Base-by-base conservation (phyloP, 2,888 invertebrate genomes). In the Synanthedon andrenaeformis region DNA sequence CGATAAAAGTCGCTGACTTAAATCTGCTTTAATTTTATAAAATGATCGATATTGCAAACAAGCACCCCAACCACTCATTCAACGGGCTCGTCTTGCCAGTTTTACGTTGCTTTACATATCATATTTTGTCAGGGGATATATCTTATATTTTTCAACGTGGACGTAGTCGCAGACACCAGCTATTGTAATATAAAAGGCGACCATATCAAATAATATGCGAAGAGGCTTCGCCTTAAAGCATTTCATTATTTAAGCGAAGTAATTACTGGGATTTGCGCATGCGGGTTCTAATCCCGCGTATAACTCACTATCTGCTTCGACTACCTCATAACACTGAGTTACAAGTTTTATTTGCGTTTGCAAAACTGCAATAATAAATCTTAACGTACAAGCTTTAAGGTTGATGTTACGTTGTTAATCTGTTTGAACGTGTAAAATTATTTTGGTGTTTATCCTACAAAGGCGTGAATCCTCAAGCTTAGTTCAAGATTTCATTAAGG, bases 401-500 rank as follows among this genome's bases (percentile, higher is more conserved):
- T 45, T 45, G 13, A 45, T 45, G 45, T 45, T 45, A 5, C 11
- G 35, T 35, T 35, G 35, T 35, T 10, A 35, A 35, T 35, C 35
- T 45, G 45, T 11, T 45, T 13, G n/a, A 45, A 45, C 45, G 45
- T 13, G 45, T 45, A 45, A 35, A 35, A 35, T 35, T 35, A 35
- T 35, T 35, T 35, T 35, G 35, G 35, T 10, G 10, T 35, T 35
- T 35, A 35, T 35, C 8, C 35, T 35, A 35, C 8, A 42, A 56
- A 52, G 54, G 57, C 57, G 54, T 53, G 55, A 55, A 55, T 57
- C 55, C 57, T 56, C 51, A 53, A 49, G 62, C 57, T 60, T 57
- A 59, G 58, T 55, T 60, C 60, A 59, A 59, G 60, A 61, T 62
- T 62, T 62, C 59, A 62, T 62, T 59, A 62, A 54, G 56, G 58